These are phyloP conservation scores for Ammospiza caudacuta DNA, from an alignment of 2,113 vertebrate species.

Conservation along the genomic window DNA sequence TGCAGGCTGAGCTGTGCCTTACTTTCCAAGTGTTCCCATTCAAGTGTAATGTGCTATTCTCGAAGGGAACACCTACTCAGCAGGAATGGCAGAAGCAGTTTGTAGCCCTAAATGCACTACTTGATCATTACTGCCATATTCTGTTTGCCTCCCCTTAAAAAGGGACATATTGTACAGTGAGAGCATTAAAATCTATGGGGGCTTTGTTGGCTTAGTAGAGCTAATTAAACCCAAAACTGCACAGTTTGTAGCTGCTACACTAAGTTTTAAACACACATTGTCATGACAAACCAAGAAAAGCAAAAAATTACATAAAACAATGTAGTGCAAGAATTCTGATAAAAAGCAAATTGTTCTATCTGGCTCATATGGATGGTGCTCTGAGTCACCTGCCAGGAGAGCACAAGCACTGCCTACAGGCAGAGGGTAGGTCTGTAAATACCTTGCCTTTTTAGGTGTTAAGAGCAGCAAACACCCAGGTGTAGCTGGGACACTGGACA, in stretches of 20 bases:
- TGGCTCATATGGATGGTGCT: neutral
- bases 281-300: neutral
- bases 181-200: neutral
- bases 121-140: neutral
- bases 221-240: neutral
- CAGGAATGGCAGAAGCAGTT: neutral
- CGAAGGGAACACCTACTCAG: neutral
- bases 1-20: accelerated
- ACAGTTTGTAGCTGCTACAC: neutral
- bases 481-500: neutral
- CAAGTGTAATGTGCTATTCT: neutral
- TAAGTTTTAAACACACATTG: neutral
- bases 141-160: neutral
- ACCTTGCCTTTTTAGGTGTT: neutral
- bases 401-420: neutral
- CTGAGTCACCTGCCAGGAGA: neutral
- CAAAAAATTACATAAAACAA: neutral
- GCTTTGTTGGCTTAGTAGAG: neutral
- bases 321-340: neutral
- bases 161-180: neutral
- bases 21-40: neutral
- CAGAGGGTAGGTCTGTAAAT: neutral
- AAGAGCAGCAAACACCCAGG: neutral
- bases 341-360: neutral
- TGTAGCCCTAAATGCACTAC: neutral